A percentile compares a stretch with the other conserved stretches of the same genome.
Evolutionary conservation across 2,113 vertebrate genomes (phyloP).

Genomic region (Forbesichthys papilliferus): DNA sequence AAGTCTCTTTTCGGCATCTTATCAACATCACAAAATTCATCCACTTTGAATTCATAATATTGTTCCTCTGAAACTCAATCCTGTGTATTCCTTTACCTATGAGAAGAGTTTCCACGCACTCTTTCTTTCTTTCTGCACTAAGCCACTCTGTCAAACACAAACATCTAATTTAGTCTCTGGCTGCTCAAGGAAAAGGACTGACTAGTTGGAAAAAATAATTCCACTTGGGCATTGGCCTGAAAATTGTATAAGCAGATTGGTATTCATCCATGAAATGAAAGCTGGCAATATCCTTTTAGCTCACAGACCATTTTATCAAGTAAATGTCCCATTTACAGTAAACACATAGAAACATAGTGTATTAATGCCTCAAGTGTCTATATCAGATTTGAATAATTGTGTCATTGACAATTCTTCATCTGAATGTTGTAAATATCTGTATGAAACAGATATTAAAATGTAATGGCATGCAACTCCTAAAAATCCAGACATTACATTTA

Average conservation of each 20-base stretch:
- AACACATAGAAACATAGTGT: slow-evolving; percentile 6
- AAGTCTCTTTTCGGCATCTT: slow-evolving; percentile 29
- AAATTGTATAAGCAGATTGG: slow-evolving; percentile 64
- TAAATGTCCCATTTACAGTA: slow-evolving; percentile 43
- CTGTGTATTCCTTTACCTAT: slow-evolving; percentile 42
- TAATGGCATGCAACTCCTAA: slow-evolving; percentile 39
- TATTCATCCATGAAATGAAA: slow-evolving; percentile 69
- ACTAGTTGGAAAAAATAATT: slow-evolving; percentile 74
- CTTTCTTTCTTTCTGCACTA: slow-evolving; percentile 53
- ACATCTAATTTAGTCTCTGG: slow-evolving; percentile 73
- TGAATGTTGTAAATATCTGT: slow-evolving; percentile 14
- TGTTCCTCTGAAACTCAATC: slow-evolving; percentile 43
- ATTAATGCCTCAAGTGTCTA: slow-evolving; percentile 37
- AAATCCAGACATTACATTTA: slow-evolving; percentile 31
- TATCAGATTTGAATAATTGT: slow-evolving; percentile 8
- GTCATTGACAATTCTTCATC: slow-evolving; percentile 44
- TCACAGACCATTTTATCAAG: slow-evolving; percentile 41
- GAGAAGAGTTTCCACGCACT: slow-evolving; percentile 56
- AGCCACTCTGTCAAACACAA: slow-evolving; percentile 69
- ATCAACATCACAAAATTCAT: slow-evolving; percentile 41
- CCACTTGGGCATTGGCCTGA: slow-evolving; percentile 56
- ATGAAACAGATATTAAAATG: slow-evolving; percentile 4
- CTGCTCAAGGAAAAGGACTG: slow-evolving; percentile 55
- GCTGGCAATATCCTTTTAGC: slow-evolving; percentile 59
- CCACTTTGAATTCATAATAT: slow-evolving; percentile 13